These are phyloP conservation scores for Nylanderia fulva DNA, from an alignment of 1,140 invertebrate genomes.

Conservation along the genomic window DNA sequence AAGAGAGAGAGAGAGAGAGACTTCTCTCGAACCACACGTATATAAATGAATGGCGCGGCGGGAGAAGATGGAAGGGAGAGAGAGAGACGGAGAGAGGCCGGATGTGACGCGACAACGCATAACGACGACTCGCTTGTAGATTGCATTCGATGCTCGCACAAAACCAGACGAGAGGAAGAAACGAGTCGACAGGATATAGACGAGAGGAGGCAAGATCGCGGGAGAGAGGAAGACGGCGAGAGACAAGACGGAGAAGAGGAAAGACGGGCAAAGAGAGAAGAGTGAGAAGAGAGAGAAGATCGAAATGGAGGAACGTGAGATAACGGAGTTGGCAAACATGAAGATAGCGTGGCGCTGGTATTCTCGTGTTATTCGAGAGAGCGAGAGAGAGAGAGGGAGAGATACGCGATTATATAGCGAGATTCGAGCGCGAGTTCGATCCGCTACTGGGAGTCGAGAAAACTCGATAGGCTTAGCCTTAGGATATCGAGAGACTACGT, in stretches of 20 bases:
- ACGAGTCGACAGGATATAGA: slow-evolving; percentile 47
- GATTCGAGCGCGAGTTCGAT: slow-evolving; percentile 53
- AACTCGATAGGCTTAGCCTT: slow-evolving; percentile 39
- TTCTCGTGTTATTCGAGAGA: slow-evolving; percentile 59
- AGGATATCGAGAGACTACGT: slow-evolving; percentile 47
- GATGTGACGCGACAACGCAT: slow-evolving; percentile 77
- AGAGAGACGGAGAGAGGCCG: slow-evolving; percentile 64
- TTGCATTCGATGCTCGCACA: slow-evolving; percentile 68
- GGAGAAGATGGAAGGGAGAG: slow-evolving; percentile 29
- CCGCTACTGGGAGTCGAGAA: slow-evolving; percentile 36
- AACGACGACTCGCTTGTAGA: slow-evolving; percentile 76
- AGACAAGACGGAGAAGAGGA: slow-evolving; percentile 60
- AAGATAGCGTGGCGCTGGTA: slow-evolving; percentile 80
- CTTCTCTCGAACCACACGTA: slow-evolving; percentile 23
- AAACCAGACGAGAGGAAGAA: slow-evolving; percentile 68
- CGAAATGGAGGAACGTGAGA: slow-evolving; percentile 77
- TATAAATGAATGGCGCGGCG: slow-evolving; percentile 44
- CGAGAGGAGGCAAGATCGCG: slow-evolving; percentile 1
- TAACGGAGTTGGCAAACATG: slow-evolving; percentile 85
- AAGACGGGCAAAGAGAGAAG: slow-evolving; percentile 68
- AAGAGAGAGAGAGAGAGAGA: slow-evolving; percentile 57
- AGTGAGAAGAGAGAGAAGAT: slow-evolving; percentile 66
- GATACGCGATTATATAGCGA: slow-evolving; percentile 38
- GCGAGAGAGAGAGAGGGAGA: slow-evolving; percentile 35
- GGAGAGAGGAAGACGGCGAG: slow-evolving; percentile 54